These are phyloP conservation scores for Leguminivora glycinivorella DNA, from an alignment of 1,140 invertebrate species.

Conservation along the genomic window DNA sequence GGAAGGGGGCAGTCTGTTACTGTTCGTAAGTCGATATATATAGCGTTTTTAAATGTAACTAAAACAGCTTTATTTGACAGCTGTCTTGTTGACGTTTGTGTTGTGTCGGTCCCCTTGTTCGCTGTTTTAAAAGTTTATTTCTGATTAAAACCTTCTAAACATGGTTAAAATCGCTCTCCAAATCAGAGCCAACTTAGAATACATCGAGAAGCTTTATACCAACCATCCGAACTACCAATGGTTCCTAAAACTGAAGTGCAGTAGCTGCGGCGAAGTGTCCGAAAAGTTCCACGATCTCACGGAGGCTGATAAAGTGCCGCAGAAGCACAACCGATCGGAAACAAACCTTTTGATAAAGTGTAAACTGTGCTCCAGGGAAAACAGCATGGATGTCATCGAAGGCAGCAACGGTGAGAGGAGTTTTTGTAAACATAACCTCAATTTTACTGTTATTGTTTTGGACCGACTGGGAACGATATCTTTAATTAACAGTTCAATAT, in stretches of 20 bases:
- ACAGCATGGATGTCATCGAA: constrained; percentile 87
- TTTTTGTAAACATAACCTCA: constrained; percentile 27
- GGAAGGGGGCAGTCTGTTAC: no score
- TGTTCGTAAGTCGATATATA: no score
- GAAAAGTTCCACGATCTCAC: constrained; percentile 90
- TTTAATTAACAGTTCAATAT: background rate
- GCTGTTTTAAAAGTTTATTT: background rate
- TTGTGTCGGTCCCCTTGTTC: background rate
- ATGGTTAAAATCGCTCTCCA: constrained; percentile 87
- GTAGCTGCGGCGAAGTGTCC: constrained; percentile 88
- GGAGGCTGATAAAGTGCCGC: constrained; percentile 83
- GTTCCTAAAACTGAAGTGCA: constrained; percentile 87
- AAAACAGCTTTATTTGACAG: constrained; percentile 1
- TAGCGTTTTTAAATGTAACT: background rate
- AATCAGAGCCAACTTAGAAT: constrained; percentile 84
- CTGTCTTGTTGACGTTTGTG: background rate
- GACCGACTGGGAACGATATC: background rate
- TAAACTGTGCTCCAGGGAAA: constrained; percentile 92
- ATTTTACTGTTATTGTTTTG: constrained; percentile 5
- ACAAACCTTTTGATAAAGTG: constrained; percentile 92
- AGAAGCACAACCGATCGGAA: constrained; percentile 85
- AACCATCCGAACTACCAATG: constrained; percentile 83
- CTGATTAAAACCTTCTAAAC: constrained; percentile 42
- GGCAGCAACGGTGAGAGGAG: constrained; percentile 81
- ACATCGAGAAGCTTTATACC: constrained; percentile 83